Base-by-base conservation (phyloP, 1,140 invertebrate species). In the Varroa destructor region DNA sequence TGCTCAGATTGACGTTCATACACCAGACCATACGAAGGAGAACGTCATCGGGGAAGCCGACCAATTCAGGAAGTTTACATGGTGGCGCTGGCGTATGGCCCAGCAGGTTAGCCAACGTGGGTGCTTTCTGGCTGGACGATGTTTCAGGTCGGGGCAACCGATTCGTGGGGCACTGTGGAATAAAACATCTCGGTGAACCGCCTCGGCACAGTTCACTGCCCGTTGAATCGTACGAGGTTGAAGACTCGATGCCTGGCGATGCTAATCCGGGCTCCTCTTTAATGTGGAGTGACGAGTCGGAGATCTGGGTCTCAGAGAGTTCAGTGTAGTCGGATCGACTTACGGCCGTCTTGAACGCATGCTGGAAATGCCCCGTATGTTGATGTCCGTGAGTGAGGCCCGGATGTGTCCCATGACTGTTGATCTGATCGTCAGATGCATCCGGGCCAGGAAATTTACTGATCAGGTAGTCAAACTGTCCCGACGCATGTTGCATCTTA, bases 1-100 rank as follows among this genome's bases (percentile, higher is more conserved):
- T 67, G 46, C 61, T 67, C 61, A 67, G 37, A 67, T 67, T 67
- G 14, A 67, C 61, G 36, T 67, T 67, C 61, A 67, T 67, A 37
- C 61, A 43, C 61, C 61, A 67, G 61, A 67, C 61, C 61, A 67
- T 67, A 8, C 61, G 61, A 12, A 67, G 36, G 61, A 67, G 61
- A 67, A 67, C 61, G 37, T 67, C 61, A 37, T 67, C 61, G 12
- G 61, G 61, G 61, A 67, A 67, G 14, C 61, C 61, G 40, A 67
- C 46, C 61, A 67, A 37, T 8, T 67, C 61, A 2, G 61, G 61
- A 10, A 43, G 46, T 8, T 67, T 67, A 14, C 40, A 46, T 43
- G 61, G 61, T 1, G 61, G 61, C 5, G 46, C 61, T 37, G 61
- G 61, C 40, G 61, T 67, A 40, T 67, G 61, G 46, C 61, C 61